Evolutionary conservation across 2,888 invertebrate genomes (phyloP).

Genomic region (Lissocephala sabroskyi): DNA sequence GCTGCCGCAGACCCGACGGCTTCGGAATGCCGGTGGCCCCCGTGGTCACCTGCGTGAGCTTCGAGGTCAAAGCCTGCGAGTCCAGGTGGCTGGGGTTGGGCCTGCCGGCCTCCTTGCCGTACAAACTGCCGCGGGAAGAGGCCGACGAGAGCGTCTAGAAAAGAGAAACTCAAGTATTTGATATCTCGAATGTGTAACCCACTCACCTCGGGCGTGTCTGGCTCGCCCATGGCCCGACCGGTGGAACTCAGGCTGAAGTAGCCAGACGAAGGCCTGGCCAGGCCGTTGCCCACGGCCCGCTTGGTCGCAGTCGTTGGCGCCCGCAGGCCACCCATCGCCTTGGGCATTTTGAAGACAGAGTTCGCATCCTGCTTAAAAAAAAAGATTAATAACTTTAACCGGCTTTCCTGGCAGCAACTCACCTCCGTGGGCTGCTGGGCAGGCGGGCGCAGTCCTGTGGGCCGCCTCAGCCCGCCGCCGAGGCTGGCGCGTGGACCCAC

Average conservation of each 20-base stretch:
- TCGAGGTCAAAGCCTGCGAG: constrained; percentile 30
- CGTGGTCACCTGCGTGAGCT: constrained; percentile 59
- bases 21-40: constrained; percentile 67
- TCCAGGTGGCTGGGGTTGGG: constrained; percentile 21
- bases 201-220: constrained; percentile 53
- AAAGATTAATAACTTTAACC: neutral
- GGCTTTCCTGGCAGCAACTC: neutral
- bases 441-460: constrained; percentile 12
- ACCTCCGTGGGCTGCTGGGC: constrained; percentile 31
- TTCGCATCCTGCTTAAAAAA: constrained; percentile 49
- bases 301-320: constrained; percentile 51
- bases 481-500: constrained; percentile 31
- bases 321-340: constrained; percentile 63
- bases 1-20: constrained; percentile 68
- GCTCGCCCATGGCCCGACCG: constrained; percentile 34
- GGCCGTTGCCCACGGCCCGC: constrained; percentile 54
- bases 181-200: neutral
- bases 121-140: constrained; percentile 68
- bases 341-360: constrained; percentile 64
- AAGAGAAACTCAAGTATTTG: neutral
- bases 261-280: constrained; percentile 70
- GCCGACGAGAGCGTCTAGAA: constrained; percentile 69
- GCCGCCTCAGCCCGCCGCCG: constrained; percentile 38
- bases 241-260: constrained; percentile 66
- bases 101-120: constrained; percentile 37